Conservation (phyloP, 1,140 invertebrate species). For the Semibalanus balanoides region DNA sequence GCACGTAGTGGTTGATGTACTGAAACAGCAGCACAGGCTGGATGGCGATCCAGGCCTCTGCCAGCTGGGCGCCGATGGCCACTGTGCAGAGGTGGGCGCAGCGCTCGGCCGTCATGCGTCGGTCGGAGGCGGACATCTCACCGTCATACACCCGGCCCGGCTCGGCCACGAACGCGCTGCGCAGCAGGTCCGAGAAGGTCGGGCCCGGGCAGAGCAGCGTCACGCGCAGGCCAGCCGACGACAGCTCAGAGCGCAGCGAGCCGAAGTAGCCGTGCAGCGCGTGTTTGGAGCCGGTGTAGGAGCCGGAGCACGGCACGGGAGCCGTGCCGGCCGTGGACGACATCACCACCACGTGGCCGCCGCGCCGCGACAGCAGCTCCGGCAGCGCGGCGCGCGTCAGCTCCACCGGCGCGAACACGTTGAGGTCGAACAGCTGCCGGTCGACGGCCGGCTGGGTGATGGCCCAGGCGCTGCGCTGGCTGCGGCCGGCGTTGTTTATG, state of each 20-base stretch:
- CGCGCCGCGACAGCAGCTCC: neutral
- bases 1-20: slow-evolving; percentile 49
- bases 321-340: slow-evolving; percentile 55
- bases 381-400: slow-evolving; percentile 38
- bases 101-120: slow-evolving; percentile 48
- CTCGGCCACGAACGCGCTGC: slow-evolving; percentile 50
- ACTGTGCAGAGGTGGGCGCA: slow-evolving; percentile 56
- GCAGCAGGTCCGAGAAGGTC: slow-evolving; percentile 52
- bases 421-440: slow-evolving; percentile 59
- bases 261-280: slow-evolving; percentile 68
- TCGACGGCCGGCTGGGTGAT: slow-evolving; percentile 61
- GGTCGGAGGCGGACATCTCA: neutral
- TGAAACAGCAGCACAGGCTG: slow-evolving; percentile 45
- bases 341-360: slow-evolving; percentile 46
- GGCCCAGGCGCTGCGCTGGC: slow-evolving; percentile 60
- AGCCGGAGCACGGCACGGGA: slow-evolving; percentile 52
- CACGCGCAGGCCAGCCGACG: slow-evolving; percentile 41
- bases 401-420: slow-evolving; percentile 59
- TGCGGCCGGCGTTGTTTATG: slow-evolving; percentile 66
- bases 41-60: slow-evolving; percentile 57
- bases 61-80: slow-evolving; percentile 56
- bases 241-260: slow-evolving; percentile 45
- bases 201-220: slow-evolving; percentile 64
- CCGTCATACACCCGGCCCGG: slow-evolving; percentile 36
- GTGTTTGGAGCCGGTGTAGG: slow-evolving; percentile 65